Evolutionary conservation across 2,888 invertebrate species (phyloP), one percentile per base, ranked within the genome.

Genomic region (Xanthorhoe spadicearia): DNA sequence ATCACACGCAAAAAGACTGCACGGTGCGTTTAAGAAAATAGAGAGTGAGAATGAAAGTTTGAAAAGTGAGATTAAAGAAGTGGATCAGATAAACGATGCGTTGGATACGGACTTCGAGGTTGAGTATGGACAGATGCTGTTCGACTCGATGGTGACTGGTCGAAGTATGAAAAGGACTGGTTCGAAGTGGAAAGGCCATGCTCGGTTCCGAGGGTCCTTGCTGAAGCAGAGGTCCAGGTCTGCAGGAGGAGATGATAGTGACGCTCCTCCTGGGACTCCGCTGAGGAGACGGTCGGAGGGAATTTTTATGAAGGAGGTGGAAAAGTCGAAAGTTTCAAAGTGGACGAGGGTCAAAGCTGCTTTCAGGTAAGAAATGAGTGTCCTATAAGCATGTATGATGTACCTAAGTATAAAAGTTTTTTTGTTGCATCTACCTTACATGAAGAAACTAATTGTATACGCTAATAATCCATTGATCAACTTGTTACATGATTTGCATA

Each of bases 331-430:
- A 80, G 95, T 96, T 56, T 97, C 97, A 0, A 97, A 97, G 82
- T 98, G 97, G 97, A 97, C 97, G 0, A 96, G 96, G 88, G 97
- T 98, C 9, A 98, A 97, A 85, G 97, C 97, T 53, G 97, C 97
- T 13, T 96, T 97, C 79, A 96, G 96, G 85, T 97, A 94, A 96
- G 96, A 17, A 0, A 53, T 52, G 50, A 23, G 23, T 23, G 23
- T 23, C 4, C 4, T 3, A 23, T 23, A 38, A 38, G 10, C 9
- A 0, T 35, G 1, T 35, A 35, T 23, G 23, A 38, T 9, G 35
- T 38, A 2, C 6, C 35, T 4, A 35, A 35, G 35, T 35, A 4
- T n/a, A n/a, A n/a, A n/a, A n/a, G n/a, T n/a, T n/a, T n/a, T n/a
- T n/a, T n/a, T n/a, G n/a, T n/a, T n/a, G n/a, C n/a, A n/a, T n/a